A percentile compares a stretch with the other conserved stretches of the same genome.
These are phyloP conservation scores for Drosophila lacicola DNA, from an alignment of 2,888 invertebrate species.

Conservation along the genomic window DNA sequence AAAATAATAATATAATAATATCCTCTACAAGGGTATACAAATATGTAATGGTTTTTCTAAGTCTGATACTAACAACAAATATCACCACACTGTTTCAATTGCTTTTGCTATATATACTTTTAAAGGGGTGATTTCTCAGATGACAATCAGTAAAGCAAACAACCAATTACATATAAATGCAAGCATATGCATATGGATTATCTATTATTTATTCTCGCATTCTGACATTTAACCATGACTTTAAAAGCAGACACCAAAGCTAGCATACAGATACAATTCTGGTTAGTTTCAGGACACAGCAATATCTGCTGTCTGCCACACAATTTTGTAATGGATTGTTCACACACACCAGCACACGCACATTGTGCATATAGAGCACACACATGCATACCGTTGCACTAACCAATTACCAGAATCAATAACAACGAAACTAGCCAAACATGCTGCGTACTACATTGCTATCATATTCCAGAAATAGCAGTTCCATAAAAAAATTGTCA, in stretches of 20 bases:
- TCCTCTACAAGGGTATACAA: no score
- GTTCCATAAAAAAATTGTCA: constrained; percentile 28
- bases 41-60: no score
- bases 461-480: constrained; percentile 29
- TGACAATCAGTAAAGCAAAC: not conserved
- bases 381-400: not conserved
- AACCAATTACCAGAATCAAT: constrained; percentile 34
- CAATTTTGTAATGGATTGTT: constrained; percentile 34
- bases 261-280: not conserved
- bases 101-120: no score
- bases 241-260: not conserved
- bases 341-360: not conserved
- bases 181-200: not conserved
- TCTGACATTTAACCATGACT: not conserved
- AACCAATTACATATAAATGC: not conserved
- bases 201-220: not conserved
- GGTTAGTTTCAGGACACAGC: constrained; percentile 12
- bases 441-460: constrained; percentile 15
- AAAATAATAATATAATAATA: no score
- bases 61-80: no score
- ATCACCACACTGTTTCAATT: no score
- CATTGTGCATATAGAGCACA: not conserved
- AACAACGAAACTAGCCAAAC: constrained; percentile 18
- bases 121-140: no score
- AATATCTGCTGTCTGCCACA: constrained; percentile 14